phyloP scores from a whole-genome alignment of 2,888 invertebrate species.

The Nymphalis c-album region DNA sequence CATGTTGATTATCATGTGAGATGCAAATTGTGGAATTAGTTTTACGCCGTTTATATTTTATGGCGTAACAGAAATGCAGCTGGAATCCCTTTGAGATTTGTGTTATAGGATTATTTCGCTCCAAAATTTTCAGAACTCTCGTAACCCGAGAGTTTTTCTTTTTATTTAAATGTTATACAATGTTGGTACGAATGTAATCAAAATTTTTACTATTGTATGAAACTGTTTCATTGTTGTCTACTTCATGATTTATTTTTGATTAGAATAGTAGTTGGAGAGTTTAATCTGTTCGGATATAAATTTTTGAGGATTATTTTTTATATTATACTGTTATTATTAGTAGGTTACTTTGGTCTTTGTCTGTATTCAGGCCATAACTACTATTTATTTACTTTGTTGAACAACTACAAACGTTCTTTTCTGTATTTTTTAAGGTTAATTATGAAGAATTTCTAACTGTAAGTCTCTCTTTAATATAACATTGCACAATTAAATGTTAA shows the following conservation, averaged over 20 bases:
- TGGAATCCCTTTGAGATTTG: slow-evolving; percentile 9
- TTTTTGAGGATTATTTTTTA: too few species aligned
- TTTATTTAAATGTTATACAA: slow-evolving; percentile 6
- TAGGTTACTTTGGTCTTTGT: too few species aligned
- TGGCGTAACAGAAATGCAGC: neutral
- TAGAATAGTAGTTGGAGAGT: too few species aligned
- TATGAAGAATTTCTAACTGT: too few species aligned
- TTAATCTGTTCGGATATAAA: too few species aligned
- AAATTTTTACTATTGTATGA: neutral
- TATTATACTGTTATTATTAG: too few species aligned
- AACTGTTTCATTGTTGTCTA: neutral
- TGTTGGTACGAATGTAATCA: neutral
- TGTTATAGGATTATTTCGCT: slow-evolving; percentile 3
- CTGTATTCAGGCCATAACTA: too few species aligned
- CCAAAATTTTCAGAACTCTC: neutral
- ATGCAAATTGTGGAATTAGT: slow-evolving; percentile 24
- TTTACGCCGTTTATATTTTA: slow-evolving; percentile 11
- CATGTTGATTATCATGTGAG: slow-evolving; percentile 22
- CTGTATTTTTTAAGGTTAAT: too few species aligned
- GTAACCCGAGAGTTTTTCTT: neutral
- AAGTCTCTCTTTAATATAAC: too few species aligned
- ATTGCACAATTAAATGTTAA: too few species aligned
- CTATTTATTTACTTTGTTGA: too few species aligned
- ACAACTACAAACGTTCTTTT: too few species aligned
- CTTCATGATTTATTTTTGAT: neutral